A percentile compares a stretch with the other conserved stretches of the same genome.
phyloP scores from a whole-genome alignment of 2,113 vertebrate species.

The Campylomormyrus numenius region DNA sequence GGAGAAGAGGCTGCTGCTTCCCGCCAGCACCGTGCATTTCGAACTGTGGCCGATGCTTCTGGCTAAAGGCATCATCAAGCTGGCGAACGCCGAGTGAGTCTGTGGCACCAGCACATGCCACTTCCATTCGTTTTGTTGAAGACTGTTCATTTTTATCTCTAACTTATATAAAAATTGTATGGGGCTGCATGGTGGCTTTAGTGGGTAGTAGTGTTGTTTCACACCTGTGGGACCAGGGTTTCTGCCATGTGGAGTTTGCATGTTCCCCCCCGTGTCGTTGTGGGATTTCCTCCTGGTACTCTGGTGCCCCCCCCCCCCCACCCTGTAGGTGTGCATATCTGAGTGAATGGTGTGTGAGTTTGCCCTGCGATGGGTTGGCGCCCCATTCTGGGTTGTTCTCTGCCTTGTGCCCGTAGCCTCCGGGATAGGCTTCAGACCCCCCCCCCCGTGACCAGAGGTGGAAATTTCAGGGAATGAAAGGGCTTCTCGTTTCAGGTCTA shows the following conservation, averaged over 20 bases:
- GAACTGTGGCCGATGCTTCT: slow-evolving; percentile 95
- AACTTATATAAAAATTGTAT: background rate
- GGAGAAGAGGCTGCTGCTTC: slow-evolving; percentile 75
- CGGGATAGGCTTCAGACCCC: background rate
- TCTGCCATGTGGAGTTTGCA: background rate
- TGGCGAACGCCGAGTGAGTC: slow-evolving; percentile 80
- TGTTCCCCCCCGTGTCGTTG: background rate
- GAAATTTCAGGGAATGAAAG: background rate
- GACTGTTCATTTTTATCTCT: background rate
- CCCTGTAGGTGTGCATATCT: too few species aligned
- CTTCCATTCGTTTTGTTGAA: background rate
- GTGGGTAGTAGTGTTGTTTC: background rate
- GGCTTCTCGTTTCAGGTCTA: background rate
- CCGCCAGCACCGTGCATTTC: slow-evolving; percentile 62
- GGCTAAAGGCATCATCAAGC: slow-evolving; percentile 85
- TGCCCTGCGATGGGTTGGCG: too few species aligned
- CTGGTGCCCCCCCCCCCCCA: too few species aligned
- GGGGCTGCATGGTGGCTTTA: background rate
- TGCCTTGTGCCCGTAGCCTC: too few species aligned
- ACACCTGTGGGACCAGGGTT: background rate
- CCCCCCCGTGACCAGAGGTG: too few species aligned
- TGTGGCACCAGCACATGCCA: too few species aligned
- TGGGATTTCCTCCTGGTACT: background rate
- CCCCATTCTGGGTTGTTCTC: too few species aligned
- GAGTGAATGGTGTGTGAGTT: background rate